Conservation (phyloP, 2,888 invertebrate genomes). For the Sinhomidia bicolor region DNA sequence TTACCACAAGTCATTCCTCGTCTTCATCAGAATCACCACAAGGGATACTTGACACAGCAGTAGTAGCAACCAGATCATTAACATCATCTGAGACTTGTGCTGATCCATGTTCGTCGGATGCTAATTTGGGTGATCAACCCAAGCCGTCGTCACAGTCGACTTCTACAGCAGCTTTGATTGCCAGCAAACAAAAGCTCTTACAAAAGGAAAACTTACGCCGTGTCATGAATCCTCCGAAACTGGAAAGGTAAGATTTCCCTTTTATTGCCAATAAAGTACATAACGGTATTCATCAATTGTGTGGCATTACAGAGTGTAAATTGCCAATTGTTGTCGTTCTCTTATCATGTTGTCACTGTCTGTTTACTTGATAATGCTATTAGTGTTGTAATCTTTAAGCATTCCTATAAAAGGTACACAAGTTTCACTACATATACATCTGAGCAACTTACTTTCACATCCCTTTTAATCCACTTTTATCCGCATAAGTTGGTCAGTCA, state of each 20-base stretch:
- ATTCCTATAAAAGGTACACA: too few species aligned
- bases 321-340: too few species aligned
- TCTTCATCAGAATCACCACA: slow-evolving; percentile 47
- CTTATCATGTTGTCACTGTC: too few species aligned
- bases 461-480: too few species aligned
- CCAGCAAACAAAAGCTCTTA: slow-evolving; percentile 52
- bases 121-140: not conserved
- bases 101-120: not conserved
- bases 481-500: too few species aligned
- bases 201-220: slow-evolving; percentile 71
- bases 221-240: slow-evolving; percentile 77
- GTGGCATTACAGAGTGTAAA: not conserved
- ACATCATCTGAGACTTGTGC: slow-evolving; percentile 17
- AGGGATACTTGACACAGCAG: not conserved
- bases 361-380: too few species aligned
- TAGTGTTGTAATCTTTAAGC: too few species aligned
- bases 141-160: not conserved
- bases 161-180: slow-evolving; percentile 47
- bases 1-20: slow-evolving; percentile 13
- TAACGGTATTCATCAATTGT: too few species aligned
- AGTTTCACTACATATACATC: too few species aligned
- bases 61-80: slow-evolving; percentile 3
- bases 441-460: too few species aligned
- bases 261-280: not conserved
- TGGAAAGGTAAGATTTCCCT: slow-evolving; percentile 74